Base-by-base conservation (phyloP, 2,797 vertebrate genomes). In the Arvicola amphibius region DNA sequence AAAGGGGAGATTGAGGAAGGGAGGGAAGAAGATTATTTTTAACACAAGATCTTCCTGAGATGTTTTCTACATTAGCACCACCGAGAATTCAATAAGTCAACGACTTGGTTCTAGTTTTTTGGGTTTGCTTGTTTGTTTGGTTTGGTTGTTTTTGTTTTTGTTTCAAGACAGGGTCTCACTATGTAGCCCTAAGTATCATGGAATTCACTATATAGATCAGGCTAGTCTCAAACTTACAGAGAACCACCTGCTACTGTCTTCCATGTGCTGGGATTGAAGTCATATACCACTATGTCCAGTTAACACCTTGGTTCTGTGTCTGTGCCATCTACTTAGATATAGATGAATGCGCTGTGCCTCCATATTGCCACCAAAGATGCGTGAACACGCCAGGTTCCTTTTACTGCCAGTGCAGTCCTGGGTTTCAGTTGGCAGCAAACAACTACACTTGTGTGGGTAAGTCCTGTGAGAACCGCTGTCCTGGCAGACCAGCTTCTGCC, bases 381-480 rank as follows among this genome's bases (percentile, higher is more conserved):
- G 98, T 99, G 95, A 99, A 99, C 98, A 99, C 99, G 0, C 99
- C 98, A 21, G 99, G 99, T 85, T 99, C 99, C 4, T 99, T 99
- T 98, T 99, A 99, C 97, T 99, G 99, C 93, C 99, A 99, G 96
- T 99, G 99, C 98, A 99, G 99, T 73, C 93, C 98, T 2, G 99
- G 99, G 83, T 99, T 99, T 98, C 99, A 99, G 98, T 97, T 99
- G 97, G 99, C 99, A n/a, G 98, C 99, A 98, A 99, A 99, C 98
- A 99, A 99, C 98, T 99, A 99, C 98, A 99, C 99, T 94, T 99
- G 99, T 7, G 98, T 99, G 97, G 99, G 99, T 99, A 99, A 99
- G 99, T 98, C 71, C 61, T 80, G 87, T 23, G 67, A 34, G 48
- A 76, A 74, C 27, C 23, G 23, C 56, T 51, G 51, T 74, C 32